Evolutionary conservation across 2,113 vertebrate genomes (phyloP).

Genomic region (Mandrillus leucophaeus): DNA sequence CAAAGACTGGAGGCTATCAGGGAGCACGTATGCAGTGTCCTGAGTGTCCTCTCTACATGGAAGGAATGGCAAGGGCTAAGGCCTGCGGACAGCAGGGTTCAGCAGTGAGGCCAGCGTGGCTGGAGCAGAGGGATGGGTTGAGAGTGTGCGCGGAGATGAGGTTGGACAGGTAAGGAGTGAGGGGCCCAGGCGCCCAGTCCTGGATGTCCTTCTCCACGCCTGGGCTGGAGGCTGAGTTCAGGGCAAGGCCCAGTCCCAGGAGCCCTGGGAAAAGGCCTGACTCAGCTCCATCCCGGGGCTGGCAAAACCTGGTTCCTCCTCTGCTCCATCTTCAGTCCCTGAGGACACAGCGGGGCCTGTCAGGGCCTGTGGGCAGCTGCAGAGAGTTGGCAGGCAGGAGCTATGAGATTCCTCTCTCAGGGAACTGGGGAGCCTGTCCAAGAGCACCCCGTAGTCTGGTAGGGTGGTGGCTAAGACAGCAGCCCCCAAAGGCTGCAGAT

Average conservation of each 20-base stretch:
- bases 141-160: background rate
- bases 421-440: background rate
- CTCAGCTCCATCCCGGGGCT: background rate
- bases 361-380: conserved; percentile 41
- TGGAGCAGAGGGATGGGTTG: background rate
- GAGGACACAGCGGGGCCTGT: conserved; percentile 22
- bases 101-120: background rate
- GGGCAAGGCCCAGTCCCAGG: background rate
- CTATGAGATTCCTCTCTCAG: background rate
- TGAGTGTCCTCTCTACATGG: background rate
- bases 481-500: background rate
- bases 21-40: background rate
- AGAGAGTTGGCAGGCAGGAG: background rate
- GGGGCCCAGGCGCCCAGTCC: background rate
- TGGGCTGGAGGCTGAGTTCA: background rate
- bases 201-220: background rate
- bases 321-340: background rate
- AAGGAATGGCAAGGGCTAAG: background rate
- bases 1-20: background rate
- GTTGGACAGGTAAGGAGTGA: fast-evolving
- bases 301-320: conserved; percentile 52
- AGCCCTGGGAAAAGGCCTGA: conserved; percentile 38
- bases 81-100: background rate
- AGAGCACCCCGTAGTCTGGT: background rate
- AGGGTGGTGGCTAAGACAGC: background rate